Evolutionary conservation across 1,140 invertebrate species (phyloP).

Genomic region (Pseudomyrmex concolor): DNA sequence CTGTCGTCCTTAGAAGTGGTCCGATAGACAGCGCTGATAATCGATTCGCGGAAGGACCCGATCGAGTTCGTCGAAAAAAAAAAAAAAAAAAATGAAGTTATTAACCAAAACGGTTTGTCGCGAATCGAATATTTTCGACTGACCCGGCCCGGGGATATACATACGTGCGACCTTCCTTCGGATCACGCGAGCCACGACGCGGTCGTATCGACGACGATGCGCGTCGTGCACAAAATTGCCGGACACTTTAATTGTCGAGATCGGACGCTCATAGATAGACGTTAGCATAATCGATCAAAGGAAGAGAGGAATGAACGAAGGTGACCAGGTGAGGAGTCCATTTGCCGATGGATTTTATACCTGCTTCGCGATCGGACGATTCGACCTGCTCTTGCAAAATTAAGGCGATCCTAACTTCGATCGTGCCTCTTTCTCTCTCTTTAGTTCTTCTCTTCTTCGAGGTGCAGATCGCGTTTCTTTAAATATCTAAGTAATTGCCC

Average conservation of each 20-base stretch:
- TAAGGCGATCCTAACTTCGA: slow-evolving; percentile 23
- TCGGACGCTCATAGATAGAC: slow-evolving; percentile 7
- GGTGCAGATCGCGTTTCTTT: slow-evolving; percentile 45
- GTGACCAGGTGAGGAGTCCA: slow-evolving; percentile 27
- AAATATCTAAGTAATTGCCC: slow-evolving; percentile 48
- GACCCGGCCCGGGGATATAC: slow-evolving; percentile 2
- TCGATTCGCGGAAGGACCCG: slow-evolving; percentile 42
- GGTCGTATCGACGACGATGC: not conserved
- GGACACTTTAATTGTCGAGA: slow-evolving; percentile 50
- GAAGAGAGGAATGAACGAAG: slow-evolving; percentile 29
- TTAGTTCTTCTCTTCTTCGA: not conserved
- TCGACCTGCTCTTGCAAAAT: slow-evolving; percentile 33
- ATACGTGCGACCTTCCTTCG: not conserved
- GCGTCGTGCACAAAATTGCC: slow-evolving; percentile 43
- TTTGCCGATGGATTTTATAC: slow-evolving; percentile 42
- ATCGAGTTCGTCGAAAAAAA: slow-evolving; percentile 42
- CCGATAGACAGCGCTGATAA: slow-evolving; percentile 39
- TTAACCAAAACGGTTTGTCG: slow-evolving; percentile 14
- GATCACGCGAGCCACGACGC: slow-evolving; percentile 32
- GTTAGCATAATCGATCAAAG: slow-evolving; percentile 44
- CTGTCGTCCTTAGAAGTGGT: slow-evolving; percentile 10
- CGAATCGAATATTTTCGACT: slow-evolving; percentile 29
- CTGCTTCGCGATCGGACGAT: slow-evolving; percentile 2
- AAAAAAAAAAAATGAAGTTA: not conserved
- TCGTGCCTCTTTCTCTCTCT: not conserved